Conservation (phyloP, 1,140 invertebrate species). For the Zaprionus davidi region DNA sequence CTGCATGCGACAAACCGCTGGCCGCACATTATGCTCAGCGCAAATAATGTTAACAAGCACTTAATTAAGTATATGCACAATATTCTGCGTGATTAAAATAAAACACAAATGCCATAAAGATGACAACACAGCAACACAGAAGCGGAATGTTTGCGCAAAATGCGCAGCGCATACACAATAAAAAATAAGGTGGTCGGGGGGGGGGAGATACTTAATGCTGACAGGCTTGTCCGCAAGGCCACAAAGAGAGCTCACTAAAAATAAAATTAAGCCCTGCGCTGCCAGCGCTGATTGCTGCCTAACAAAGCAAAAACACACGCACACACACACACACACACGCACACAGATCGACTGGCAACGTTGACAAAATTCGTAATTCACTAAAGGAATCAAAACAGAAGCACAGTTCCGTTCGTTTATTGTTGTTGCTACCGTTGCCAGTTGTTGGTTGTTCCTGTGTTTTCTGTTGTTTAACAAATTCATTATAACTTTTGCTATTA, state of each 20-base stretch:
- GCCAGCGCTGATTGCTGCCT: conserved; percentile 65
- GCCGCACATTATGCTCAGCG: conserved; percentile 52
- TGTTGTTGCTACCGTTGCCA: conserved; percentile 5
- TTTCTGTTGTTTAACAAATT: conserved; percentile 76
- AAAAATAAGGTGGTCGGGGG: conserved; percentile 3
- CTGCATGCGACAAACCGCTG: conserved; percentile 38
- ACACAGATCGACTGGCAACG: conserved; percentile 32
- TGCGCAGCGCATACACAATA: conserved; percentile 60
- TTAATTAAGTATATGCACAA: conserved; percentile 78
- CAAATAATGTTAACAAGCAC: conserved; percentile 79
- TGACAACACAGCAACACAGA: conserved; percentile 3
- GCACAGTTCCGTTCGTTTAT: conserved; percentile 26
- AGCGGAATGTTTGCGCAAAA: conserved; percentile 50
- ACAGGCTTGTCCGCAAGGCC: conserved; percentile 42
- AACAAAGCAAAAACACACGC: conserved; percentile 65
- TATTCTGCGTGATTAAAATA: conserved; percentile 79
- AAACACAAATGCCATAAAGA: conserved; percentile 59
- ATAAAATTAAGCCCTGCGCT: conserved; percentile 66
- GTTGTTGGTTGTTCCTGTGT: no score
- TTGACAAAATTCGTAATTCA: conserved; percentile 59
- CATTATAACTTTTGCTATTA: conserved; percentile 83
- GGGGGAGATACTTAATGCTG: conserved; percentile 35
- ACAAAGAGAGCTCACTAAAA: conserved; percentile 66
- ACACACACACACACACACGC: background rate
- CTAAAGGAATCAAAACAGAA: conserved; percentile 26